Evolutionary conservation across 2,113 vertebrate genomes (phyloP), one percentile per base, ranked within the genome.

Genomic region (Zapus hudsonius): DNA sequence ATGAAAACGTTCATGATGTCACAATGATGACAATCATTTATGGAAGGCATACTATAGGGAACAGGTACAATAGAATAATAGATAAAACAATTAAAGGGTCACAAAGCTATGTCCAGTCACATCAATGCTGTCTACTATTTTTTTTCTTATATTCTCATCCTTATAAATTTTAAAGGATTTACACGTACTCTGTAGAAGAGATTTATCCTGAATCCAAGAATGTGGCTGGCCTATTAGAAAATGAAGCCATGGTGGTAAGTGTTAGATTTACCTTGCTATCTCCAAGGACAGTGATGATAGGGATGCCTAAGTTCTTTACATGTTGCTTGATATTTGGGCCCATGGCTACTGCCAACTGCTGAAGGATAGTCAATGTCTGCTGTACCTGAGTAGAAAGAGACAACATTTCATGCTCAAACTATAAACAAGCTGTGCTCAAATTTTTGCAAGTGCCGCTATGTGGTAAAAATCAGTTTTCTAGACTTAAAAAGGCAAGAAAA

Each of bases 271-370:
- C 99, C 99, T 99, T 99, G 98, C 99, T 99, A 90, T 99, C 99
- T 89, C 99, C 99, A 80, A 99, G 98, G 47, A 99, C 99, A 7
- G 99, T 99, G 96, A 99, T 98, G 42, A 99, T 94, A 33, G 99
- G 98, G 86, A 99, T 98, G 5, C 99, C 99, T 93, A 99, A 94
- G n/a, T 97, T 97, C 98, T 99, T 99, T 55, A 99, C 98, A 10
- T 99, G 98, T 29, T 99, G 99, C 95, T 98, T 99, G 80, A 99
- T 98, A 91, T 98, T 99, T 66, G 99, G 98, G 87, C 99, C 99
- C 98, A 99, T 99, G 27, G 99, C 98, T 55, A 98, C 98, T 67
- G 99, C 98, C 70, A 99, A 84, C 33, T 99, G 99, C 96, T 99
- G 99, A 74, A 99, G 98, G 90, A 99, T 99, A 42, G 87, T 98